Evolutionary conservation across 1,140 invertebrate genomes (phyloP), one percentile per base, ranked within the genome.

Genomic region (Macrostomum lignano): DNA sequence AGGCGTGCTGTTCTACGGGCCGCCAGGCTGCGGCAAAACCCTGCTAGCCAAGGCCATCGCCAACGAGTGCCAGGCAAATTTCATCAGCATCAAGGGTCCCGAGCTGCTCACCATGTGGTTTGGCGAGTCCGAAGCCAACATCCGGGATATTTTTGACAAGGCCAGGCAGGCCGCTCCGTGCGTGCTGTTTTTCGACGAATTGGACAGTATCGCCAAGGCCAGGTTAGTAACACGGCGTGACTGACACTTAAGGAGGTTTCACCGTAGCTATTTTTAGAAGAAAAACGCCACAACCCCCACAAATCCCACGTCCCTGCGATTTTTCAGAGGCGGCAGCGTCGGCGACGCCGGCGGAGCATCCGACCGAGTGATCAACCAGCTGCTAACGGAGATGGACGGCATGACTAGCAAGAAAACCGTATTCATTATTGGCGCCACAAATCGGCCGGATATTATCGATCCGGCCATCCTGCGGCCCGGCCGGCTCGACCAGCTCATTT

Each of bases 81-180:
- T 98, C 52, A 98, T 98, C 46, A 93, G 82, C 1, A 84, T 98
- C 39, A 98, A 98, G 58, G 88, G 88, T 4, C 91, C 91, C 0
- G 91, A 98, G 60, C 63, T 98, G 32, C 65, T 98, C 22, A 98
- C 91, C 23, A 98, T 98, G 91, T 98, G 91, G 91, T 98, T 98
- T 59, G 91, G 91, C 60, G 88, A 98, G 62, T 94, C 84, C 29
- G 91, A 98, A 63, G 86, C 91, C 25, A 98, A 98, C 54, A 88
- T 98, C 36, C 64, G 91, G 47, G 88, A 98, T 58, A 86, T 96
- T 40, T 98, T 98, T 52, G 91, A 98, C 55, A 98, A 98, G 72
- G 88, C 88, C 25, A 68, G 91, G 48, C 77, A 84, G n/a, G 88
- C 88, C 41, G 86, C 88, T 9, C 91, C 91, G 1, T 98, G 91